Evolutionary conservation across 2,888 invertebrate species (phyloP).

Genomic region (Andrena haemorrhoa): DNA sequence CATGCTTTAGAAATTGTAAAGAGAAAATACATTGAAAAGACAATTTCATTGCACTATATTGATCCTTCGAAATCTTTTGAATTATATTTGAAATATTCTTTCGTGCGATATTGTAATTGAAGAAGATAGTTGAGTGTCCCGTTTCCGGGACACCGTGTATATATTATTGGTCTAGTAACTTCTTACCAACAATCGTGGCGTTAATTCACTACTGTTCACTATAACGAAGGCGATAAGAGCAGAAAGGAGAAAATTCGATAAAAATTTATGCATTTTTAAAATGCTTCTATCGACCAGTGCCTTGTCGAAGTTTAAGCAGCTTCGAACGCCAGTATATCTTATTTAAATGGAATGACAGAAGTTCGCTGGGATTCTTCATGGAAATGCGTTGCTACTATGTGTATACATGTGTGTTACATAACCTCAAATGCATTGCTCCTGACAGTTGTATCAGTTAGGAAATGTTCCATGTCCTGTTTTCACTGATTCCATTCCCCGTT

Average conservation of each 20-base stretch:
- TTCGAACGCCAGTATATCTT: neutral
- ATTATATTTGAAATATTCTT: no score
- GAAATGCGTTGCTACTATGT: neutral
- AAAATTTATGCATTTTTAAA: conserved; percentile 2
- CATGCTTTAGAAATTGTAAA: no score
- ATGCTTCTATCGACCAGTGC: neutral
- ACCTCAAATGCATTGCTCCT: conserved; percentile 23
- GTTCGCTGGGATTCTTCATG: neutral
- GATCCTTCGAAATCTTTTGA: no score
- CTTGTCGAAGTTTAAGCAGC: neutral
- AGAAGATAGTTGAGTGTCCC: no score
- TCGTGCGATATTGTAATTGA: no score
- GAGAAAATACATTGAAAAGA: no score
- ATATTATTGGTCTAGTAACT: neutral
- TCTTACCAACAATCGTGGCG: neutral
- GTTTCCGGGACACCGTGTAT: conserved; percentile 4
- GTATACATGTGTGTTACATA: conserved; percentile 5
- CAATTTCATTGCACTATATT: no score
- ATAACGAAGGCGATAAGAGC: neutral
- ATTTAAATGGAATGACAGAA: neutral
- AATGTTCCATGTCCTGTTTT: neutral
- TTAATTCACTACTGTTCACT: neutral
- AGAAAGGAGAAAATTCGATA: neutral
- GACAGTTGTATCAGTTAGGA: conserved; percentile 28
- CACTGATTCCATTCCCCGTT: neutral